A percentile compares a stretch with the other conserved stretches of the same genome.
Evolutionary conservation across 2,797 vertebrate species (phyloP).

Genomic region (Merluccius polli): DNA sequence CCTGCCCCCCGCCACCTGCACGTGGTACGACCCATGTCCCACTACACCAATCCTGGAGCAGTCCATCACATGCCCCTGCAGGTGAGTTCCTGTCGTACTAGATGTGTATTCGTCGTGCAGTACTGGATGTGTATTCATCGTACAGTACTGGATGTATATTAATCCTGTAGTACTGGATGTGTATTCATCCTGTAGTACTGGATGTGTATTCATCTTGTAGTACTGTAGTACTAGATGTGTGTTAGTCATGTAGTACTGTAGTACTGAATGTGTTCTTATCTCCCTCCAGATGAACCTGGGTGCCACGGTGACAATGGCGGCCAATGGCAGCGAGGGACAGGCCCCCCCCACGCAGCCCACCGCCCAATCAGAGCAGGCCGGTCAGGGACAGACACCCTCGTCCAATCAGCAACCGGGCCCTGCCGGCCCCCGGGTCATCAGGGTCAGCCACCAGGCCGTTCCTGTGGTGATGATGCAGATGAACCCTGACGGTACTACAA

Average conservation of each 20-base stretch:
- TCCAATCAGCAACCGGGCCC: constrained; percentile 76
- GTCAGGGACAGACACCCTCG: constrained; percentile 69
- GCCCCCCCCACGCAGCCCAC: constrained; percentile 55
- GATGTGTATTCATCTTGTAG: neutral
- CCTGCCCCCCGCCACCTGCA: constrained; percentile 84
- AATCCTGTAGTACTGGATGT: neutral
- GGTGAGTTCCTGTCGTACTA: constrained; percentile 34
- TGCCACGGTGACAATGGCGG: constrained; percentile 81
- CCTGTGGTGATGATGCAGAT: constrained; percentile 96
- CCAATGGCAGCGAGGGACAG: constrained; percentile 76
- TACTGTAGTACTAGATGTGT: neutral
- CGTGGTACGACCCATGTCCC: constrained; percentile 86
- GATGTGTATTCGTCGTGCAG: neutral
- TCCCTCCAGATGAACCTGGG: constrained; percentile 83
- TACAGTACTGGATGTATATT: neutral
- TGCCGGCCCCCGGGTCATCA: constrained; percentile 81
- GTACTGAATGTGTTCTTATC: neutral
- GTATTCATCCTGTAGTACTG: neutral
- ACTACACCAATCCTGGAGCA: constrained; percentile 83
- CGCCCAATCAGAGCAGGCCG: constrained; percentile 67
- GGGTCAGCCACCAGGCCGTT: constrained; percentile 89
- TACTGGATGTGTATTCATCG: constrained; percentile 4
- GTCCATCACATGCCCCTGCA: constrained; percentile 81
- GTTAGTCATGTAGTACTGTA: neutral
- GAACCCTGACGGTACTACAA: constrained; percentile 81